Evolutionary conservation across 2,797 vertebrate genomes (phyloP), one percentile per base, ranked within the genome.

Genomic region (Salmo trutta): DNA sequence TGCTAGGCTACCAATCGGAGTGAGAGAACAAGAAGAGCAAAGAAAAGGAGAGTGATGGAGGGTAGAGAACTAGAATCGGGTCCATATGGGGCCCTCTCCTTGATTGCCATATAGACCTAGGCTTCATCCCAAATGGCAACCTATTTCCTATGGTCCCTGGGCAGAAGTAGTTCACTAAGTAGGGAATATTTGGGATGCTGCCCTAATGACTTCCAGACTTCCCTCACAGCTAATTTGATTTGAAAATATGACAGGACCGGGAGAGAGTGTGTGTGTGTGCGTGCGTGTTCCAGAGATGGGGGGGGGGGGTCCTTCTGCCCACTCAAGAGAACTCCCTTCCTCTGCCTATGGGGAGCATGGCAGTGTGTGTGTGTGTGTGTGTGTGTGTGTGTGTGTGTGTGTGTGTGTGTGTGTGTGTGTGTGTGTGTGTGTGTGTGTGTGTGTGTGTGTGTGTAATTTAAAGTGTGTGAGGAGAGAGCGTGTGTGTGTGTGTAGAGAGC

Each of bases 171-270:
- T 64, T n/a, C 21, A 14, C 59, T 27, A 64, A 8, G 21, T 64
- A 64, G 3, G 21, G n/a, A n/a, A 64, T 64, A 33, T 41, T 33
- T 19, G 91, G 77, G 79, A 86, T 86, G 86, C 83, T 84, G 84
- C 83, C 86, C 91, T 91, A 93, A 92, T 92, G 84, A 83, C 77
- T 92, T 92, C 91, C 91, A 92, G 91, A 91, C 84, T 56, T 74
- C 24, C 74, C 17, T 47, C 36, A 69, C 31, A 73, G 66, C 24
- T 19, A 59, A 70, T 19, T 21, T 33, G 8, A 24, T 88, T 88
- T 88, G 78, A 80, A 89, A 90, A 88, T 86, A 76, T 88, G 83
- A 89, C 82, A 84, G 71, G 71, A 86, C 75, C 76, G 72, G 74
- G 78, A 88, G 47, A 69, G 81, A 71, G 74, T 82, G 76, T 75